These are phyloP conservation scores for Tyria jacobaeae DNA, from an alignment of 2,888 invertebrate species.

Conservation along the genomic window DNA sequence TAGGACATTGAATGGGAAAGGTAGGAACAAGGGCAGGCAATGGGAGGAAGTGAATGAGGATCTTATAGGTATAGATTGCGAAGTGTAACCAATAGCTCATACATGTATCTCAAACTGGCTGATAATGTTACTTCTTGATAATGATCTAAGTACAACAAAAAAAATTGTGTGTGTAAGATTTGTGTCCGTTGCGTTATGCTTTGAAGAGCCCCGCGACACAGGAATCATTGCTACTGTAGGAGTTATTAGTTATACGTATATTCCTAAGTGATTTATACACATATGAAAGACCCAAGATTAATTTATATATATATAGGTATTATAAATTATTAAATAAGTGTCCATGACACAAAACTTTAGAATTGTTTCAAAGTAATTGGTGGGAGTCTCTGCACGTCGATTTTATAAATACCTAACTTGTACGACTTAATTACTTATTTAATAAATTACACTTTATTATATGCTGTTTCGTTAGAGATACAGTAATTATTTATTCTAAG, in stretches of 20 bases:
- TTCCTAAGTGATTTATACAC: no score
- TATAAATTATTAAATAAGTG: conserved; percentile 2
- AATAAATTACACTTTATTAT: neutral
- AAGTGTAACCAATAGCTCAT: no score
- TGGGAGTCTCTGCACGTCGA: neutral
- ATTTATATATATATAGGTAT: neutral
- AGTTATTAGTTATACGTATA: neutral
- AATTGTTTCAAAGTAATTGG: conserved; percentile 9
- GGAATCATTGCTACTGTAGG: neutral
- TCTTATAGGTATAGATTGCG: no score
- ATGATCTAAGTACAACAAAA: no score
- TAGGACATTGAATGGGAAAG: no score
- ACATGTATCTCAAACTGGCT: no score
- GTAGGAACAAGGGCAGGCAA: no score
- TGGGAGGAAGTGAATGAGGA: no score
- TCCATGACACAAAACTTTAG: neutral
- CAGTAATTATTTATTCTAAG: neutral
- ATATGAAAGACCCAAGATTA: neutral
- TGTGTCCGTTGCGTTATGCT: no score
- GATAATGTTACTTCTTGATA: no score
- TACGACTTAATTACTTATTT: conserved; percentile 1
- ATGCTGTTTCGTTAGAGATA: neutral
- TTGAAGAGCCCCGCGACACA: no score
- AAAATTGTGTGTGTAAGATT: no score
- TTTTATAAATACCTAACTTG: conserved; percentile 8